phyloP scores from a whole-genome alignment of 2,113 vertebrate genomes.

The Mungos mungo region DNA sequence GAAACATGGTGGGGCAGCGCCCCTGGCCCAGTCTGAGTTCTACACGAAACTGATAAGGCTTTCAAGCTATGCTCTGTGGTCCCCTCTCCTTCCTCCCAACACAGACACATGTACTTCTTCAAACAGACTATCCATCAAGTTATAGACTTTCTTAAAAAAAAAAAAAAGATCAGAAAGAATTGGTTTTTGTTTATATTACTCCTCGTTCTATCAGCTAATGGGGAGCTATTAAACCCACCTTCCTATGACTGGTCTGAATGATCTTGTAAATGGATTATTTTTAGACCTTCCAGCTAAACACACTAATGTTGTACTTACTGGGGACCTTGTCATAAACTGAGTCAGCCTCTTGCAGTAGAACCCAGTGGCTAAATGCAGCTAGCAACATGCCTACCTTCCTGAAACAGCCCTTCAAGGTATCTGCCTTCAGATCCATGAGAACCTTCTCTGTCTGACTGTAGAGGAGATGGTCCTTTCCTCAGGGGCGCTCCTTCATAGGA shows the following conservation, averaged over 20 bases:
- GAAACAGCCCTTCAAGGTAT: not conserved
- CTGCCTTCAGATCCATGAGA: not conserved
- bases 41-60: not conserved
- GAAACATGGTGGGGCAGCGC: not conserved
- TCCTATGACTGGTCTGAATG: conserved; percentile 32
- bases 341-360: not conserved
- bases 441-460: not conserved
- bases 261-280: conserved; percentile 57
- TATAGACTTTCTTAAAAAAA: not conserved
- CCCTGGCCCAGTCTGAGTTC: not conserved
- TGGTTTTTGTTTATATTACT: conserved; percentile 29
- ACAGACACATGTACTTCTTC: not conserved
- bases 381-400: not conserved
- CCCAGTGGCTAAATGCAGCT: accelerated
- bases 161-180: conserved; percentile 32
- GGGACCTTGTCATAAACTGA: not conserved
- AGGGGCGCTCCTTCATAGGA: not conserved
- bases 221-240: conserved; percentile 43
- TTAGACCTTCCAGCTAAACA: conserved; percentile 9
- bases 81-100: too few relatives aligned
- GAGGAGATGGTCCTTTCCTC: not conserved
- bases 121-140: not conserved
- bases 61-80: not conserved
- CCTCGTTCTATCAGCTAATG: conserved; percentile 58
- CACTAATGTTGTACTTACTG: not conserved